Evolutionary conservation across 2,113 vertebrate species (phyloP), one percentile per base, ranked within the genome.

Genomic region (Penelope pileata): DNA sequence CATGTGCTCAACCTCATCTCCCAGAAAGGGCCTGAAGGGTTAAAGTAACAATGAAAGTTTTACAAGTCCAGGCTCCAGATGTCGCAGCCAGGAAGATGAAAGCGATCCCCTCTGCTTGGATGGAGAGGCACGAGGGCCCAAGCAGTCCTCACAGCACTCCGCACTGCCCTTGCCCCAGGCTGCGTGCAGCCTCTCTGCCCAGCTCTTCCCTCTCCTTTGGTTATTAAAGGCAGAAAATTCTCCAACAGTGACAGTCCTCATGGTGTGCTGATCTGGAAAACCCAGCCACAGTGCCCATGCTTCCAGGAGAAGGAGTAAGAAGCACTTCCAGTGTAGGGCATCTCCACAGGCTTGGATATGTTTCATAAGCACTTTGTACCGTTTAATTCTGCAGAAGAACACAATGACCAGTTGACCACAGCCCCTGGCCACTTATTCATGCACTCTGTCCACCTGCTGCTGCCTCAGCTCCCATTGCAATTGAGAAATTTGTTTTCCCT

Each of bases 201-300:
- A 69, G 24, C 89, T 10, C 13, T 77, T 86, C 0, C 0, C 74
- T 81, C 81, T 78, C 53, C 67, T 83, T 91, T 76, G 34, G 3
- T 88, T 86, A 94, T 94, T 92, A 88, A 94, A 96, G 93, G 5
- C 94, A 93, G 93, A 94, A 73, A 77, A 48, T 64, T 73, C 91
- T 86, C 88, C 72, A 22, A 48, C 76, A 86, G 42, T 90, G 30
- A 95, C 92, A 94, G 90, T 94, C 72, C 45, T 67, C 50, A 3
- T 0, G 24, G 79, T 2, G 0, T 32, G 75, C 53, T 5, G 45
- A 79, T 47, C 47, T 90, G 86, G 72, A 77, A 58, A 86, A 74
- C 17, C 72, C 73, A 90, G 80, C 72, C 4, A 0, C 54, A 45
- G 50, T 45, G 72, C 17, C 82, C n/a, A n/a, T 1, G 3, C 19